Conservation (phyloP, 2,113 vertebrate genomes). For the Hippopotamus amphibius region DNA sequence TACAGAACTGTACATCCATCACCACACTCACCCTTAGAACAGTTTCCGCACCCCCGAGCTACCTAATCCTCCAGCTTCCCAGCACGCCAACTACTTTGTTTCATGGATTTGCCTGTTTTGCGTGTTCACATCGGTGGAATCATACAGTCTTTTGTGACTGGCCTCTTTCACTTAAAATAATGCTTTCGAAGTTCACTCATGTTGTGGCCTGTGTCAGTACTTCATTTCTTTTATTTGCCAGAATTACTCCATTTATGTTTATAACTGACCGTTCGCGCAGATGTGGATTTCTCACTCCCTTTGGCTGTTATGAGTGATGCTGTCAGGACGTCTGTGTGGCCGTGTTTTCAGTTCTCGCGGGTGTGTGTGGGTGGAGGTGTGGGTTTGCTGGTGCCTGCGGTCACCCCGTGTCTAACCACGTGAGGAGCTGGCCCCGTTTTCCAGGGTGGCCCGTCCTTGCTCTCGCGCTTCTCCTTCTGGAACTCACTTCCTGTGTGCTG, state of each 20-base stretch:
- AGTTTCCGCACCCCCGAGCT: neutral
- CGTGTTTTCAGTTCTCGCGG: neutral
- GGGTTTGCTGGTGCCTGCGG: neutral
- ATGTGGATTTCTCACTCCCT: neutral
- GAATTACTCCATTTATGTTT: neutral
- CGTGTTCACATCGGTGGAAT: too few species aligned
- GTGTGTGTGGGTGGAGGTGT: neutral
- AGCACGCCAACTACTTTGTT: accelerated
- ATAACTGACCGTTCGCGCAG: accelerated
- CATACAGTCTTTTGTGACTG: accelerated
- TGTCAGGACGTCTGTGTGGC: neutral
- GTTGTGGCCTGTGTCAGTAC: neutral
- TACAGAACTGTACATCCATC: neutral
- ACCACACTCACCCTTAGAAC: neutral
- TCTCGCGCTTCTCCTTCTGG: too few species aligned
- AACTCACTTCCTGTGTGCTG: too few species aligned
- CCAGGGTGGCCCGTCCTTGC: neutral
- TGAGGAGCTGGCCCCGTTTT: neutral
- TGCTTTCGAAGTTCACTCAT: neutral
- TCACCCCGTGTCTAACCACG: accelerated
- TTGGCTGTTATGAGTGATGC: accelerated
- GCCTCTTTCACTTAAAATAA: neutral
- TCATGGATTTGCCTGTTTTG: too few species aligned
- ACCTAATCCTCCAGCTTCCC: too few species aligned
- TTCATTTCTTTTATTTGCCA: neutral